Evolutionary conservation across 2,888 invertebrate genomes (phyloP), one percentile per base, ranked within the genome.

Genomic region (Acronicta alni): DNA sequence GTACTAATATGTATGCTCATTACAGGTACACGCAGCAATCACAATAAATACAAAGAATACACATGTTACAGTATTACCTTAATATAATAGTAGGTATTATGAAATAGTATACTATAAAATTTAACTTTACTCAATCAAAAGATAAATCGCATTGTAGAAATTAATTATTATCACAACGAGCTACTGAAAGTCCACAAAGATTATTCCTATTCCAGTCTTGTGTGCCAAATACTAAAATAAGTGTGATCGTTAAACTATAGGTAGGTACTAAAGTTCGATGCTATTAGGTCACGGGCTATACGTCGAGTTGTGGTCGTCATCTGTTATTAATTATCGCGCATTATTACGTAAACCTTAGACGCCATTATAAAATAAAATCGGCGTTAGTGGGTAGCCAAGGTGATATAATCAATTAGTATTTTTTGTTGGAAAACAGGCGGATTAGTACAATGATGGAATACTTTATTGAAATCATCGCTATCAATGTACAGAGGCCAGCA

Each of bases 261-360:
- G n/a, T n/a, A n/a, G n/a, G n/a, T 76, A 69, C 62, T 58, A 66
- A n/a, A n/a, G 76, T 72, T 66, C 75, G 9, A 10, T 10, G 4
- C 30, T 76, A 67, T 62, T 58, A 67, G 77, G 75, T 66, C 75
- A 75, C 55, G 76, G 58, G 45, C 58, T 56, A 52, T 65, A 67
- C 62, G 45, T 44, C 53, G 15, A 43, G 65, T 75, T 61, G 12
- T 35, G 41, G 18, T 52, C 63, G 56, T 61, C 79, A 78, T 78
- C 68, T 79, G 79, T 63, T 61, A 54, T 69, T 77, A 77, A 80
- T 80, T 77, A 77, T 49, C 67, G 35, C 38, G 51, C 32, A 69
- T 62, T 55, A 62, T 64, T 37, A 38, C 20, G 26, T 48, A 44
- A 56, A 42, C 37, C 37, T 43, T 46, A 23, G 54, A 60, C 42